A percentile compares a stretch with the other conserved stretches of the same genome.
Conservation (phyloP, 2,888 invertebrate genomes). For the Buathra laborator region DNA sequence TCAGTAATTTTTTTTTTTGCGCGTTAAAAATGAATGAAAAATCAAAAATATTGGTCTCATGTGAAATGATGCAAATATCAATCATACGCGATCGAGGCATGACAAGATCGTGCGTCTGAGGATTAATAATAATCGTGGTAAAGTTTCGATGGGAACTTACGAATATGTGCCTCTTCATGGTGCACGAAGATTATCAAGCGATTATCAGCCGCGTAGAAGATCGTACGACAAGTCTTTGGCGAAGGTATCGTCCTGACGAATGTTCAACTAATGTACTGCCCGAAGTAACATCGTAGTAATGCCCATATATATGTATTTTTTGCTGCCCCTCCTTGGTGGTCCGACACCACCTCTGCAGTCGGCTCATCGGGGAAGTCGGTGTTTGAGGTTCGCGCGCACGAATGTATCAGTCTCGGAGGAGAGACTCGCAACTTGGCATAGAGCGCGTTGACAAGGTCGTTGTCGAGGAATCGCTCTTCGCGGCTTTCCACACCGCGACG, state of each 20-base stretch:
- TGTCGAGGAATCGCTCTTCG: conserved; percentile 68
- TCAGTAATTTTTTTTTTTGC: no score
- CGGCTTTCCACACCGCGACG: conserved; percentile 60
- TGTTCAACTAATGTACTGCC: conserved; percentile 63
- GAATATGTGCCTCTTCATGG: conserved; percentile 60
- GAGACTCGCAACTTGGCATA: conserved; percentile 33
- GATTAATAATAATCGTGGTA: neutral
- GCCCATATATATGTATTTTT: conserved; percentile 68
- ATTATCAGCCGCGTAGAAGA: conserved; percentile 21
- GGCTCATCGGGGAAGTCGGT: conserved; percentile 53
- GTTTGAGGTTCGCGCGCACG: conserved; percentile 53
- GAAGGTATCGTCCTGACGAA: conserved; percentile 53
- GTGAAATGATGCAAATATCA: no score
- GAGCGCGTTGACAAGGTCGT: conserved; percentile 77
- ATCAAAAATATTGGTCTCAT: no score
- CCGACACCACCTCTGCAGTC: conserved; percentile 51
- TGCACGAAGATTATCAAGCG: conserved; percentile 24
- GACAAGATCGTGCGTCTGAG: neutral
- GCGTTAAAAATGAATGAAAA: no score
- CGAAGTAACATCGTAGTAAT: conserved; percentile 55
- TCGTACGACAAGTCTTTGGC: conserved; percentile 12
- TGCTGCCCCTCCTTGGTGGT: conserved; percentile 64
- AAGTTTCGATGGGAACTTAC: conserved; percentile 58
- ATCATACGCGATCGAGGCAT: no score
- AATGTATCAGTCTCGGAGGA: conserved; percentile 47